A percentile compares a stretch with the other conserved stretches of the same genome.
phyloP scores from a whole-genome alignment of 2,797 vertebrate species.

The Discoglossus pictus region DNA sequence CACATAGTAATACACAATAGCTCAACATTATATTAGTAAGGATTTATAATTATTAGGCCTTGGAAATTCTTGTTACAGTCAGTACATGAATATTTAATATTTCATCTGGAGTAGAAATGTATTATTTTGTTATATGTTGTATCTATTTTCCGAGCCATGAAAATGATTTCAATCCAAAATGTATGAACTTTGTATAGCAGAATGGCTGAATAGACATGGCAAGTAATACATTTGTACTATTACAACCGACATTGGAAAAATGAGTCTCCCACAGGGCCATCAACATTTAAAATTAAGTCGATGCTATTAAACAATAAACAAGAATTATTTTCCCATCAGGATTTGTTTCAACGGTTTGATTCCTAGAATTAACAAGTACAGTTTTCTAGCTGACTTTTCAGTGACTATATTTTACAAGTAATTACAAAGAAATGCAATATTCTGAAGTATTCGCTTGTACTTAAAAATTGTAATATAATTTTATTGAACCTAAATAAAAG shows the following conservation, averaged over 20 bases:
- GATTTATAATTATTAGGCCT: constrained; percentile 18
- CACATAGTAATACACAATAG: not conserved
- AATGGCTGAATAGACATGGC: constrained; percentile 20
- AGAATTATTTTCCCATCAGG: constrained; percentile 44
- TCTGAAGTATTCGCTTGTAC: constrained; percentile 37
- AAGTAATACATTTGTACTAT: constrained; percentile 27
- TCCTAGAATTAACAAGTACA: constrained; percentile 26
- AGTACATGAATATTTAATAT: constrained; percentile 34
- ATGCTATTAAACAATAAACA: constrained; percentile 49
- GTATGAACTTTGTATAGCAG: constrained; percentile 32
- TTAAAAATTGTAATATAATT: constrained; percentile 49
- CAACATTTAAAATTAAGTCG: constrained; percentile 47
- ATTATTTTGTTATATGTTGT: constrained; percentile 19
- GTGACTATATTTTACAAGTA: constrained; percentile 37
- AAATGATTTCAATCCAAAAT: constrained; percentile 49
- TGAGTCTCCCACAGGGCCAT: constrained; percentile 31
- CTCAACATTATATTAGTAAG: constrained; percentile 11
- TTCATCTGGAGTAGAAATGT: constrained; percentile 37
- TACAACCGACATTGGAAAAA: constrained; percentile 28
- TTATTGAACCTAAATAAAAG: constrained; percentile 45
- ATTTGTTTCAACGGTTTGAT: constrained; percentile 33
- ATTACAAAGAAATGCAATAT: constrained; percentile 43
- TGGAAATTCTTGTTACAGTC: constrained; percentile 10
- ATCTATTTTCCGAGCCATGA: constrained; percentile 9
- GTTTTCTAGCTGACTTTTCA: constrained; percentile 40